Evolutionary conservation across 2,113 vertebrate genomes (phyloP).

Genomic region (Noctilio leporinus): DNA sequence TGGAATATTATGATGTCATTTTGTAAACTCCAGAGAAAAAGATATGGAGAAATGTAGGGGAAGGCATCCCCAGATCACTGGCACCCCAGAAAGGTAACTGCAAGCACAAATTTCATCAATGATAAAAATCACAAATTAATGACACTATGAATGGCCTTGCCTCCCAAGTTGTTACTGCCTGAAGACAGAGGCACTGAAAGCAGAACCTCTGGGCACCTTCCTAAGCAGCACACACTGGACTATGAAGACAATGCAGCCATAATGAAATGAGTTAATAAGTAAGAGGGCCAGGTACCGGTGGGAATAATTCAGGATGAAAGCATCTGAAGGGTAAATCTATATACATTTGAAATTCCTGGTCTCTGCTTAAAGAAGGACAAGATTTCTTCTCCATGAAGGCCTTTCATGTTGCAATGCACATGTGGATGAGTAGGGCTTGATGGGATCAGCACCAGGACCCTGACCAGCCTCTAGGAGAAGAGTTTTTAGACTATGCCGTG

Average conservation of each 20-base stretch:
- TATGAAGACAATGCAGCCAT: not conserved
- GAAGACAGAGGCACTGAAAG: not conserved
- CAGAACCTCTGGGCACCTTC: not conserved
- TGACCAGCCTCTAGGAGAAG: not conserved
- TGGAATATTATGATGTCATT: not conserved
- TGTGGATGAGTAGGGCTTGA: not conserved
- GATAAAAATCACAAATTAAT: not conserved
- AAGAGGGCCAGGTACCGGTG: no score
- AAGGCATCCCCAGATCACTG: not conserved
- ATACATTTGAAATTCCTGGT: not conserved
- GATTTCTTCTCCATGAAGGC: not conserved
- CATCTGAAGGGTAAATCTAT: not conserved
- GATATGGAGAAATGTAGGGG: not conserved
- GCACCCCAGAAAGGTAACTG: not conserved
- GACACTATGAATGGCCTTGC: not conserved
- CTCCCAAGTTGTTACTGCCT: not conserved
- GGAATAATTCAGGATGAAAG: not conserved
- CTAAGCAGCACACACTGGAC: not conserved
- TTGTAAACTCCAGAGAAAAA: not conserved
- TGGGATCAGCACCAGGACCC: no score
- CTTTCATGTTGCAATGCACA: accelerated
- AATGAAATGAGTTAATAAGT: no score
- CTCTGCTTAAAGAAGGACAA: not conserved
- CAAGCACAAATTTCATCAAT: not conserved
- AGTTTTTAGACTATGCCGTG: not conserved